Base-by-base conservation (phyloP, 2,888 invertebrate genomes). In the Metacarcinus magister region DNA sequence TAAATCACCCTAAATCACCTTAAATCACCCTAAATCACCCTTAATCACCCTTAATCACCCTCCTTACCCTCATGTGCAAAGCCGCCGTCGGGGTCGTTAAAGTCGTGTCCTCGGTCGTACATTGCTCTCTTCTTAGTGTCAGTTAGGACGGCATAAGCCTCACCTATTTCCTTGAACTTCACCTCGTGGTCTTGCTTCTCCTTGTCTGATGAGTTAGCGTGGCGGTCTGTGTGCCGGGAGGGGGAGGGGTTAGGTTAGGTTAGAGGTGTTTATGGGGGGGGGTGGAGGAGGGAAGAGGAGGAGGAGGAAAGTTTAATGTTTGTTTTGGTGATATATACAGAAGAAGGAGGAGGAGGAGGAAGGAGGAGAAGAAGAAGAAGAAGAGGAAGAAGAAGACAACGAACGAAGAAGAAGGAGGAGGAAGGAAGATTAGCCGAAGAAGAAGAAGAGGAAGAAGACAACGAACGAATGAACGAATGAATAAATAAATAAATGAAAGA, bases 111-210 rank as follows among this genome's bases (percentile, higher is more conserved):
- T 97, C 98, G 99, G 98, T 99, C 99, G 97, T 99, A 99, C 90
- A 99, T 98, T 92, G 98, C 98, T 97, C 99, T 98, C 98, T 99
- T 99, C 98, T 99, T 99, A 13, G 98, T 98, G 98, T 99, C 99
- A 43, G 99, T 99, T 97, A 99, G 98, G 96, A 99, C 98, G 90
- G 98, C 98, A 97, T 99, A 99, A 0, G 99, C 99, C 98, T 99
- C 99, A n/a, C 99, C 99, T 39, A 99, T 98, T 98, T 99, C 99
- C 98, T 99, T 99, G 98, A 99, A 99, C 97, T 99, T 99, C 97
- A 98, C 98, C 98, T 99, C 99, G 97, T 99, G 99, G 97, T 99
- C 99, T 97, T 99, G 99, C 97, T 99, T 98, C 97, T 99, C 99
- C 5, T 98, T 98, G 94, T 99, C 98, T 0, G 99, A 98, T 82